Conservation (phyloP, 2,113 vertebrate genomes). For the Proteles cristata region DNA sequence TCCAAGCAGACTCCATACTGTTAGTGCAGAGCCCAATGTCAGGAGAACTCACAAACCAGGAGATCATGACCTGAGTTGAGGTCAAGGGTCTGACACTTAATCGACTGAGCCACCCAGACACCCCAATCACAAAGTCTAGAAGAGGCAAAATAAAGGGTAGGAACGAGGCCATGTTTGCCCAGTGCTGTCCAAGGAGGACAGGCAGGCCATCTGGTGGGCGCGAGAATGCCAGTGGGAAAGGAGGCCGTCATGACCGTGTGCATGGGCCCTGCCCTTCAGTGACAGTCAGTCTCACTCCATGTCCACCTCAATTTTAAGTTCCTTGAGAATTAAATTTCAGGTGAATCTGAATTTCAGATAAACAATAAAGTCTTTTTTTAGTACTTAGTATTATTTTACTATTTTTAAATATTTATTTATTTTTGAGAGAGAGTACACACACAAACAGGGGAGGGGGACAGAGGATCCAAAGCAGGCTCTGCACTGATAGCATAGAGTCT, state of each 20-base stretch:
- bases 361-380: neutral
- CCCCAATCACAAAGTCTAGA: neutral
- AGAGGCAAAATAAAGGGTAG: neutral
- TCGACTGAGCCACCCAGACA: no score
- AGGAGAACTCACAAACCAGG: no score
- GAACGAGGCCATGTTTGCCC: neutral
- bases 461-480: neutral
- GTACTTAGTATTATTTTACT: neutral
- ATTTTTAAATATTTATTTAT: neutral
- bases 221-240: neutral
- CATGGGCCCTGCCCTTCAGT: neutral
- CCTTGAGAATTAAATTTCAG: neutral
- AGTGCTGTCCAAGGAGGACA: neutral
- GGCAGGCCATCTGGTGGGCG: neutral
- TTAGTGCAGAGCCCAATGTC: no score
- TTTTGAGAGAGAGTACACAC: neutral
- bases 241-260: neutral
- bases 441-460: neutral
- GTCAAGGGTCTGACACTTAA: no score
- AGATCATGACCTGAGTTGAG: no score
- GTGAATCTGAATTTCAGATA: conserved; percentile 24
- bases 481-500: no score
- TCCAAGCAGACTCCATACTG: no score
- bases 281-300: neutral
- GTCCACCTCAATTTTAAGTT: neutral